phyloP scores from a whole-genome alignment of 2,888 invertebrate genomes.

The Stenodera caucasica region DNA sequence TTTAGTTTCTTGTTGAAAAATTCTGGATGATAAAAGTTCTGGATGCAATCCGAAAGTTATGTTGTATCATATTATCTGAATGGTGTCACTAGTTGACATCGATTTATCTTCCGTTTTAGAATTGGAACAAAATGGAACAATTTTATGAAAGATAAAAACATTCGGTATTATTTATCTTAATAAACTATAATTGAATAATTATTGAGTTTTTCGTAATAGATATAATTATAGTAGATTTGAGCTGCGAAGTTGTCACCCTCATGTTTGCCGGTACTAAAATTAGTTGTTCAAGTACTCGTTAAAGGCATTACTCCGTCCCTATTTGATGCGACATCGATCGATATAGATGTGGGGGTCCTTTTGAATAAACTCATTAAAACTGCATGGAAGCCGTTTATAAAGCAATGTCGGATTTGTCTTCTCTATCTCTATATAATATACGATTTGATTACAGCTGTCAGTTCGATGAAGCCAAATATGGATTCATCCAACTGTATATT shows the following conservation, averaged over 20 bases:
- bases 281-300: slow-evolving; percentile 7
- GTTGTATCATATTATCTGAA: not conserved
- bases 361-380: slow-evolving; percentile 16
- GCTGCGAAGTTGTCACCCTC: not conserved
- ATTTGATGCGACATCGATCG: slow-evolving; percentile 4
- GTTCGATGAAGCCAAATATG: slow-evolving; percentile 86
- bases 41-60: not conserved
- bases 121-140: not conserved
- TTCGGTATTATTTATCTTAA: no score
- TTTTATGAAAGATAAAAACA: not conserved
- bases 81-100: not conserved
- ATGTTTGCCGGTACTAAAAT: slow-evolving; percentile 5
- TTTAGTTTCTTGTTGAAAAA: not conserved
- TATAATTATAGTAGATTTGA: not conserved
- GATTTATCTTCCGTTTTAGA: not conserved
- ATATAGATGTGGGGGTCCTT: not conserved
- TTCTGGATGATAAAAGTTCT: not conserved
- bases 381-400: slow-evolving; percentile 13
- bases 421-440: not conserved
- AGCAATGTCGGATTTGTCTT: slow-evolving; percentile 5
- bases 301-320: slow-evolving; percentile 6
- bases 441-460: slow-evolving; percentile 72
- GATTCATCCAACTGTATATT: slow-evolving; percentile 87
- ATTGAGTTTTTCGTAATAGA: no score
- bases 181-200: no score